Evolutionary conservation across 2,888 invertebrate genomes (phyloP), one percentile per base, ranked within the genome.

Genomic region (Scaptomyza tumidula): DNA sequence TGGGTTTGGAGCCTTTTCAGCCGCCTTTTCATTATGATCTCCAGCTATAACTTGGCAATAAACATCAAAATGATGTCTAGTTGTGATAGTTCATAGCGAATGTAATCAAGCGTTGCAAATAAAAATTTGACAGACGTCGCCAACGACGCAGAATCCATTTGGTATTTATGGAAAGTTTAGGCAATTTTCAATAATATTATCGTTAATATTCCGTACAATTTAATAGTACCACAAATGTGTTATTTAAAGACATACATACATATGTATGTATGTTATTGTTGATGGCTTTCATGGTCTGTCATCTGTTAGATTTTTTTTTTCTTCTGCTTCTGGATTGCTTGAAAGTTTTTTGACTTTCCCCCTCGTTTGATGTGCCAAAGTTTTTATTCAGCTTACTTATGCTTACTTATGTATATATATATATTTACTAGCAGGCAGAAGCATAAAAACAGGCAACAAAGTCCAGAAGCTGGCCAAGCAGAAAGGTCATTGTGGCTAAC

Each of bases 401-500:
- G 7, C 7, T 5, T 3, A 56, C 37, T 19, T 7, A n/a, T n/a
- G 50, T 3, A 56, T 43, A 13, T 9, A 14, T 11, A 54, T 29
- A 33, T 33, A 24, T 24, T 48, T 14, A 35, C 10, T 13, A 56
- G n/a, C n/a, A 35, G 35, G 10, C 45, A 41, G 13, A 3, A 52
- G 13, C 6, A 33, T n/a, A 27, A 29, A 27, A 33, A 11, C n/a
- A 19, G n/a, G 19, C 29, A 29, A 37, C 37, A 39, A 35, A 50
- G 19, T 50, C 33, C 35, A 35, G 45, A 45, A 60, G 24, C 43
- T 61, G 53, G 53, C 64, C 79, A 78, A 56, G 71, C 55, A 48
- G 71, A 81, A 81, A 81, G 81, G 71, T 81, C 76, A 80, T 53
- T 72, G 75, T 68, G 72, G 48, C 72, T 54, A 57, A 41, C 46